A percentile compares a stretch with the other conserved stretches of the same genome.
These are phyloP conservation scores for Chionis minor DNA, from an alignment of 2,113 vertebrate genomes.

Conservation along the genomic window DNA sequence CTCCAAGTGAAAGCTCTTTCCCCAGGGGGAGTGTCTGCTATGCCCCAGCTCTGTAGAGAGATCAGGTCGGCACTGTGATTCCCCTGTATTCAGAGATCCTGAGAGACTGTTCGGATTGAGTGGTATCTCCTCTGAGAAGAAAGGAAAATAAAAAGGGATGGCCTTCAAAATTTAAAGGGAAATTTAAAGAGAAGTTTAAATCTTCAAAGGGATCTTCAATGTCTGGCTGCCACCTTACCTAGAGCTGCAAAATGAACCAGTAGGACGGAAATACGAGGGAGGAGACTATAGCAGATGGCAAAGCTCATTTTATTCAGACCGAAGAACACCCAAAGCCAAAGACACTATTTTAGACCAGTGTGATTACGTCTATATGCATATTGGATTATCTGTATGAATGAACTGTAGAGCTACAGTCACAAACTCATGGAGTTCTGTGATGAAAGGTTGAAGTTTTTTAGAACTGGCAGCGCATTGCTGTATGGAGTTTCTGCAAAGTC, in stretches of 20 bases:
- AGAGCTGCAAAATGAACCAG: not conserved
- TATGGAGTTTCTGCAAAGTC: not conserved
- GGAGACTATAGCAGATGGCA: not conserved
- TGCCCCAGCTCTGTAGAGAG: not conserved
- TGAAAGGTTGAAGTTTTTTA: not conserved
- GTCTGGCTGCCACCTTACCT: not conserved
- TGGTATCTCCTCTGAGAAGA: not conserved
- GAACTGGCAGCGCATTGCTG: not conserved
- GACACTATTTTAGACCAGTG: not conserved
- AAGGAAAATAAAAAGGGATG: not conserved
- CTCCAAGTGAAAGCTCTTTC: not conserved
- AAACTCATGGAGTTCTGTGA: not conserved
- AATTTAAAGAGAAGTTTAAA: constrained; percentile 37
- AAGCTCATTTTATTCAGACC: not conserved
- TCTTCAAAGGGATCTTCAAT: constrained; percentile 15
- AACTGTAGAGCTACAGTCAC: not conserved
- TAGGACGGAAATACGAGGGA: not conserved
- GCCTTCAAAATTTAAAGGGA: constrained; percentile 31
- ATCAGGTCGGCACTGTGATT: not conserved
- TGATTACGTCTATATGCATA: not conserved
- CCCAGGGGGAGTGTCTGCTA: not conserved
- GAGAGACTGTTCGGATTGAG: not conserved
- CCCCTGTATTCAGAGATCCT: not conserved
- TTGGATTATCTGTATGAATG: not conserved
- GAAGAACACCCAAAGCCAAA: not conserved